Percentiles rank a stretch among this genome's conserved stretches.
phyloP scores from a whole-genome alignment of 2,113 vertebrate species.

The Chloebia gouldiae region DNA sequence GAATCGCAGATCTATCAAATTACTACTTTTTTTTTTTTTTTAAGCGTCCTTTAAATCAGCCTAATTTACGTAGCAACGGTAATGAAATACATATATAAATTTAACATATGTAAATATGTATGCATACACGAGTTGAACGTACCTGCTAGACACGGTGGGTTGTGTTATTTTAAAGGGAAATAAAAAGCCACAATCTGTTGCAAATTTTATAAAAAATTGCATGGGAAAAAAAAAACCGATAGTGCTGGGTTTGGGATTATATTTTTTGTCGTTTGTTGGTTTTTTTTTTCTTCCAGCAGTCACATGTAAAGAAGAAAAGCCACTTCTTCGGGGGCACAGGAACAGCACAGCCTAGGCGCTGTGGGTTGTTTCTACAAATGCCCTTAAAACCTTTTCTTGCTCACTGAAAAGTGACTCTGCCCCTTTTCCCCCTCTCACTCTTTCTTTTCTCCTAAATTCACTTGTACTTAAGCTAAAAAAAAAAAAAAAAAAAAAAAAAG shows the following conservation, averaged over 20 bases:
- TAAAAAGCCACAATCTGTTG: constrained; percentile 50
- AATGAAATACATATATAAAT: constrained; percentile 36
- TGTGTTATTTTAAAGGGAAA: constrained; percentile 67
- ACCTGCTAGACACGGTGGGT: constrained; percentile 73
- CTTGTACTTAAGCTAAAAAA: constrained; percentile 73
- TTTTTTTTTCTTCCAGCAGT: constrained; percentile 48
- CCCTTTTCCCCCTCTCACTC: constrained; percentile 55
- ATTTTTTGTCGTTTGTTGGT: neutral
- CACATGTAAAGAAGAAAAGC: constrained; percentile 68
- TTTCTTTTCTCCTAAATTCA: constrained; percentile 78
- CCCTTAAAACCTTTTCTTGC: constrained; percentile 77
- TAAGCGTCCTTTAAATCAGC: neutral
- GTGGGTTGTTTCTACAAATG: constrained; percentile 74
- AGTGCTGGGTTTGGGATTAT: neutral
- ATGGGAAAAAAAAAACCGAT: constrained; percentile 20
- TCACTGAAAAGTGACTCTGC: constrained; percentile 76
- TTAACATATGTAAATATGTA: constrained; percentile 18
- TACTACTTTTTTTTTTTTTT: neutral
- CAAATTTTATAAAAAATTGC: constrained; percentile 49
- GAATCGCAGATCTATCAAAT: neutral
- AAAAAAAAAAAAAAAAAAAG: neutral
- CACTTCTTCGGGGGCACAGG: constrained; percentile 66
- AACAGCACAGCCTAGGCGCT: constrained; percentile 65
- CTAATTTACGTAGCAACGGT: neutral
- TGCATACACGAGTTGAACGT: constrained; percentile 64